phyloP scores from a whole-genome alignment of 2,888 invertebrate species.

The Thecophora atra region DNA sequence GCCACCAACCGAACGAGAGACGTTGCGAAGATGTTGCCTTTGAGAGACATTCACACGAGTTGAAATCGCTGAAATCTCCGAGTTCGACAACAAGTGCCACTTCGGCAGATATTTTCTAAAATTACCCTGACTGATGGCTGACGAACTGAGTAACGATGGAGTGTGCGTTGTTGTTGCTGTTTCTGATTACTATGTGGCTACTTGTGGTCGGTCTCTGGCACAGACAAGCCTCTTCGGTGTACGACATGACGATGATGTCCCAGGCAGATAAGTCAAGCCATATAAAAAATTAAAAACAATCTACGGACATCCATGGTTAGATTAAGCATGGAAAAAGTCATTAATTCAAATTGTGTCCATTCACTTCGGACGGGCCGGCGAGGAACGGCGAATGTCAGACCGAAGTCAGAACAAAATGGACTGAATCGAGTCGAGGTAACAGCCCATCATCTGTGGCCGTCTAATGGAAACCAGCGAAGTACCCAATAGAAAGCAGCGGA shows the following conservation, averaged over 20 bases:
- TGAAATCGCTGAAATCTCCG: constrained; percentile 1
- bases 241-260: constrained; percentile 13
- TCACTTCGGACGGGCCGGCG: constrained; percentile 46
- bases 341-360: constrained; percentile 61
- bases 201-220: background rate
- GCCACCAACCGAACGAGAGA: background rate
- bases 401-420: constrained; percentile 39
- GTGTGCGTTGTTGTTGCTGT: background rate
- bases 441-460: constrained; percentile 37
- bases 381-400: constrained; percentile 9
- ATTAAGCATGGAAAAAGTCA: constrained; percentile 60
- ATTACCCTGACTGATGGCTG: constrained; percentile 19
- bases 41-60: constrained; percentile 5
- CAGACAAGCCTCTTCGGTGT: background rate
- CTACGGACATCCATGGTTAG: constrained; percentile 50
- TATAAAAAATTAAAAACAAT: constrained; percentile 26
- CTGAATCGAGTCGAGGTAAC: constrained; percentile 26
- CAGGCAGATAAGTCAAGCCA: constrained; percentile 24
- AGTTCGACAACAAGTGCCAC: constrained; percentile 4
- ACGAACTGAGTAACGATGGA: background rate
- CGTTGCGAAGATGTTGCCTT: background rate
- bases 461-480: constrained; percentile 18
- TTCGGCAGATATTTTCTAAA: constrained; percentile 7
- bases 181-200: background rate
- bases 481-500: constrained; percentile 42